Evolutionary conservation across 2,797 vertebrate species (phyloP), one percentile per base, ranked within the genome.

Genomic region (Caiman crocodilus): DNA sequence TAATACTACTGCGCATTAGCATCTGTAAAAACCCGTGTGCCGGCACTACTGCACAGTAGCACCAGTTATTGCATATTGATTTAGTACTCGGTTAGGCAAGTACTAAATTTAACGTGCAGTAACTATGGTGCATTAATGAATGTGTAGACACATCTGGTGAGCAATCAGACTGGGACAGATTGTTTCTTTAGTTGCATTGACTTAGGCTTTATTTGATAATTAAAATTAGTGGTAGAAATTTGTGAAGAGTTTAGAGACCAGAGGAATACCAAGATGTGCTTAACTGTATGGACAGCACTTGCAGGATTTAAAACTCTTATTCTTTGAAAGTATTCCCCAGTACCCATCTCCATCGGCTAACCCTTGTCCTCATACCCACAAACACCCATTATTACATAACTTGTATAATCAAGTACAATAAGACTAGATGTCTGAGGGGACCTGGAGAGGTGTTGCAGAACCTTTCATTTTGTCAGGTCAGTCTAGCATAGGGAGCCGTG

Each of bases 171-270:
- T 76, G 75, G 85, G 93, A 94, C 82, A 96, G 90, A 92, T 50
- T 92, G 84, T 91, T 94, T 82, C 67, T 93, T 74, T 85, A 84
- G 90, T 85, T 21, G 59, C 71, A 26, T 9, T 21, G 76, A 4
- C 93, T 96, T 55, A 50, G 74, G 64, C 82, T 93, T 87, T 78
- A 87, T 88, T 85, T 79, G 35, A 82, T 94, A 89, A 90, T 26
- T 9, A 89, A 86, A 60, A 94, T 42, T 25, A 56, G 89, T 91
- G 95, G 80, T 18, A 93, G 93, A 89, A 89, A 94, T 71, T 59
- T 88, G 11, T 28, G 87, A 78, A 91, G 56, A 61, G 60, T 60
- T 10, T 0, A 56, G 76, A 79, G 15, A 89, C 80, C 79, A 91
- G 75, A 57, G 55, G 79, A 88, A 84, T 79, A 94, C 61, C 71